Percentiles rank a stretch among this genome's conserved stretches.
These are phyloP conservation scores for zebrafish (Danio rerio) DNA, from an alignment of 2,113 vertebrate genomes.

Conservation along the genomic window GRCz12tu NC_133176.1:8574501-8575000, in stretches of 20 bases:
- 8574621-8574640: slow-evolving; percentile 6
- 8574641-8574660: slow-evolving; percentile 5
- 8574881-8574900: too few species aligned
- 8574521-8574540: slow-evolving; percentile 26
- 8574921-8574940: too few species aligned
- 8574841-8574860: too few species aligned
- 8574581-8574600: neutral
- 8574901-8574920: too few species aligned
- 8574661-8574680: neutral
- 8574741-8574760: neutral
- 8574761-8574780: neutral
- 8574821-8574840: too few species aligned
- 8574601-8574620: slow-evolving; percentile 23
- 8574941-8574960: too few species aligned
- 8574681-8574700: neutral
- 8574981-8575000: too few species aligned
- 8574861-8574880: too few species aligned
- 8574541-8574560: slow-evolving; percentile 8
- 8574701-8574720: neutral
- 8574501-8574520: slow-evolving; percentile 26
- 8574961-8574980: too few species aligned
- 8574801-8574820: neutral
- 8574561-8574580: slow-evolving; percentile 19
- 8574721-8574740: neutral
- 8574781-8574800: neutral